Percentiles rank a stretch among this genome's conserved stretches.
These are phyloP conservation scores for Discoglossus pictus DNA, from an alignment of 2,797 vertebrate species.

Conservation along the genomic window DNA sequence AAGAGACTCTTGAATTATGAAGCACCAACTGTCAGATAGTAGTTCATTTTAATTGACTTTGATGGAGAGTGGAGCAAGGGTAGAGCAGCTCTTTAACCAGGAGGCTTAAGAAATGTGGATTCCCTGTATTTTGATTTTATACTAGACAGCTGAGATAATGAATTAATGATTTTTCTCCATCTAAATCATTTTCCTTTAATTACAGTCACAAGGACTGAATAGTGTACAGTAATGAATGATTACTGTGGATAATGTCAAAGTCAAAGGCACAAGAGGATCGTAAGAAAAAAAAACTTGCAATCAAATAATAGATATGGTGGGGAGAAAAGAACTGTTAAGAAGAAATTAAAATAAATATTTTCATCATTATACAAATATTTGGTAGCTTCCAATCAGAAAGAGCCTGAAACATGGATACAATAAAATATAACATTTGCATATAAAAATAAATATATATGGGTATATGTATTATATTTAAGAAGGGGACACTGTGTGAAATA, in stretches of 20 bases:
- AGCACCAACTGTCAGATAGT: slow-evolving; percentile 17
- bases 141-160: slow-evolving; percentile 42
- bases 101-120: slow-evolving; percentile 23
- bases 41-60: slow-evolving; percentile 47
- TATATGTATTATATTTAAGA: no score
- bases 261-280: slow-evolving; percentile 4
- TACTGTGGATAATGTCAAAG: slow-evolving; percentile 6
- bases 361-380: no score
- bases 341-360: no score
- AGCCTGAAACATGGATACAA: no score
- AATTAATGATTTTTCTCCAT: slow-evolving; percentile 40
- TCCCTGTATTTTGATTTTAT: slow-evolving; percentile 28
- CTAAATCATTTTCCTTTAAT: slow-evolving; percentile 46
- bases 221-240: slow-evolving; percentile 21
- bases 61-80: slow-evolving; percentile 31
- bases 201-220: slow-evolving; percentile 19
- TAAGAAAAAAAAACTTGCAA: slow-evolving; percentile 6
- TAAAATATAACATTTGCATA: no score
- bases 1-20: slow-evolving; percentile 39
- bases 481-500: no score
- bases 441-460: no score
- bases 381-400: no score
- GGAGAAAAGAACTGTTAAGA: no score
- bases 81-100: slow-evolving; percentile 19
- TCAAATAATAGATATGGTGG: neutral